phyloP scores from a whole-genome alignment of 2,888 invertebrate species.

The Doris montereyensis region DNA sequence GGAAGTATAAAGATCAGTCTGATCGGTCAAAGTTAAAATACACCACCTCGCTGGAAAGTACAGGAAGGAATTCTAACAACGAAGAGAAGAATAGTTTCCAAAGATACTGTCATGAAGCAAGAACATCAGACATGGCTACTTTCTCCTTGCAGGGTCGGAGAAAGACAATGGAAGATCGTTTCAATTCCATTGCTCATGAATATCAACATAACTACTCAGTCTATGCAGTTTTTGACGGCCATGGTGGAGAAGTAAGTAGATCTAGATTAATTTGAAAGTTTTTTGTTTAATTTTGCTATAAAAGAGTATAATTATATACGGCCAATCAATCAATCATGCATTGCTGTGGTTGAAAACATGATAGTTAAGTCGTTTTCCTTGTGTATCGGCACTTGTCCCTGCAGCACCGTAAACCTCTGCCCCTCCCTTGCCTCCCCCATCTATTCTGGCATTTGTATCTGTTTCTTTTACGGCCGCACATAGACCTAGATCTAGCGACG shows the following conservation, averaged over 20 bases:
- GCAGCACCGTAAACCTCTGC: no score
- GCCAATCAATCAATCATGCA: no score
- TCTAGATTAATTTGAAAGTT: no score
- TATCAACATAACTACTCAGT: constrained; percentile 88
- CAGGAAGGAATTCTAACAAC: not conserved
- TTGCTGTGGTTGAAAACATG: no score
- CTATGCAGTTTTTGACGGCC: constrained; percentile 95
- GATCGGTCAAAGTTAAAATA: not conserved
- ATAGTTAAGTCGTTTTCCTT: no score
- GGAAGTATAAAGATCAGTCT: constrained; percentile 35
- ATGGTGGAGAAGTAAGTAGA: constrained; percentile 89
- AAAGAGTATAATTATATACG: no score
- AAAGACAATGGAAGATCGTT: constrained; percentile 94
- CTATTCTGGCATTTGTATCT: no score
- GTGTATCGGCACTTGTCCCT: no score
- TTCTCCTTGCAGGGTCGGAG: constrained; percentile 93
- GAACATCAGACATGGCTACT: constrained; percentile 79
- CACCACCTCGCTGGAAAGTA: not conserved
- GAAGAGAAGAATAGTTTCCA: constrained; percentile 8
- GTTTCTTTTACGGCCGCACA: no score
- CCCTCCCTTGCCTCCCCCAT: no score
- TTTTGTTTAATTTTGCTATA: no score
- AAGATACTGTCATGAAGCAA: constrained; percentile 34
- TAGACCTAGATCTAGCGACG: no score
- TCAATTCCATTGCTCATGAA: constrained; percentile 86